Conservation (phyloP, 2,113 vertebrate species). For the Pitta sordida region DNA sequence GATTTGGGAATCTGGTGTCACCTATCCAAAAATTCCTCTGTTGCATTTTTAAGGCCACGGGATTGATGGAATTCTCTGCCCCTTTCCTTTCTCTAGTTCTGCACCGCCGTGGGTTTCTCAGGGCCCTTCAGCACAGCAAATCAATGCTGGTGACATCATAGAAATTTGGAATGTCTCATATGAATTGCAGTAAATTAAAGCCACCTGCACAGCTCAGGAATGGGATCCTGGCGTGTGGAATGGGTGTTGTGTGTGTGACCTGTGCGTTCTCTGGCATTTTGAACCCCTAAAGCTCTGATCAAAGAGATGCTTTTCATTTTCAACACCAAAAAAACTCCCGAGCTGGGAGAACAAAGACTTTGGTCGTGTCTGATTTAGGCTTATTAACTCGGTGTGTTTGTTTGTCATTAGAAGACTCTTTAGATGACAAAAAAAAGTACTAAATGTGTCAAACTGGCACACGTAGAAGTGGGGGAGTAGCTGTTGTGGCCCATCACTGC, state of each 20-base stretch:
- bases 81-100: background rate
- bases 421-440: background rate
- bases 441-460: background rate
- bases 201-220: background rate
- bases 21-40: background rate
- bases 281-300: background rate
- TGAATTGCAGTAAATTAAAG: background rate
- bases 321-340: background rate
- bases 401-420: background rate
- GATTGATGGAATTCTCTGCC: background rate
- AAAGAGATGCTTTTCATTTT: background rate
- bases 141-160: background rate
- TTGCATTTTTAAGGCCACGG: background rate
- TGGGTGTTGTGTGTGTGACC: background rate
- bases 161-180: background rate
- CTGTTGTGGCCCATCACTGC: background rate
- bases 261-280: background rate
- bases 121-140: background rate
- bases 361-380: background rate
- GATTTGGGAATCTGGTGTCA: background rate
- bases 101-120: accelerated
- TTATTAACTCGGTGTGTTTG: background rate
- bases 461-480: background rate
- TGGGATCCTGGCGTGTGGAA: background rate
- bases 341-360: background rate